These are phyloP conservation scores for Chrysochloris asiatica DNA, from an alignment of 2,113 vertebrate species.

Conservation along the genomic window DNA sequence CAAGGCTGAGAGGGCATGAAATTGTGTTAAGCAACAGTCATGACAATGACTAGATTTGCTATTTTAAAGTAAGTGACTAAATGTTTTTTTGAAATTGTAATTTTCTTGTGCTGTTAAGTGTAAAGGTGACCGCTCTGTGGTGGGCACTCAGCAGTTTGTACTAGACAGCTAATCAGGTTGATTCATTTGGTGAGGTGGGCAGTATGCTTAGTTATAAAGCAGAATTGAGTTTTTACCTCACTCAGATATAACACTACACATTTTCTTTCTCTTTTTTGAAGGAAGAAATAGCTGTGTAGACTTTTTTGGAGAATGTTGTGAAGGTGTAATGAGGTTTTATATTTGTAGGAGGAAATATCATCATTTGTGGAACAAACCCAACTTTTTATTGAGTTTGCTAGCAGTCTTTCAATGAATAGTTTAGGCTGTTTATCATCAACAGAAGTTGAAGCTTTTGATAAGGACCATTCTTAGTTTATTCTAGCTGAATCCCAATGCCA, in stretches of 20 bases:
- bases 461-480: slow-evolving; percentile 30
- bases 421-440: not conserved
- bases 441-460: not conserved
- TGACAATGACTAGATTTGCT: slow-evolving; percentile 80
- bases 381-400: not conserved
- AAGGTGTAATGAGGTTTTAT: slow-evolving; percentile 37
- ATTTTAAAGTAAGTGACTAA: slow-evolving; percentile 73
- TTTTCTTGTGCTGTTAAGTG: slow-evolving; percentile 86
- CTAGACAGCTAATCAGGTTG: slow-evolving; percentile 85
- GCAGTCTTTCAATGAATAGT: not conserved
- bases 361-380: not conserved
- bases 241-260: not conserved
- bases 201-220: slow-evolving; percentile 49
- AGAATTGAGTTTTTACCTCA: slow-evolving; percentile 67
- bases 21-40: slow-evolving; percentile 75
- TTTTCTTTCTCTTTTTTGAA: not conserved
- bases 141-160: slow-evolving; percentile 71
- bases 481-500: not conserved
- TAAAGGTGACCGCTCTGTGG: slow-evolving; percentile 84
- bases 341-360: slow-evolving; percentile 51
- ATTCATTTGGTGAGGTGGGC: slow-evolving; percentile 79
- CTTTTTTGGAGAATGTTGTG: slow-evolving; percentile 39
- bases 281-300: slow-evolving; percentile 32
- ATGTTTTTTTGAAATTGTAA: slow-evolving; percentile 79
- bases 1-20: slow-evolving; percentile 74